Evolutionary conservation across 1,140 invertebrate species (phyloP), one percentile per base, ranked within the genome.

Genomic region (Microvelia longipes): DNA sequence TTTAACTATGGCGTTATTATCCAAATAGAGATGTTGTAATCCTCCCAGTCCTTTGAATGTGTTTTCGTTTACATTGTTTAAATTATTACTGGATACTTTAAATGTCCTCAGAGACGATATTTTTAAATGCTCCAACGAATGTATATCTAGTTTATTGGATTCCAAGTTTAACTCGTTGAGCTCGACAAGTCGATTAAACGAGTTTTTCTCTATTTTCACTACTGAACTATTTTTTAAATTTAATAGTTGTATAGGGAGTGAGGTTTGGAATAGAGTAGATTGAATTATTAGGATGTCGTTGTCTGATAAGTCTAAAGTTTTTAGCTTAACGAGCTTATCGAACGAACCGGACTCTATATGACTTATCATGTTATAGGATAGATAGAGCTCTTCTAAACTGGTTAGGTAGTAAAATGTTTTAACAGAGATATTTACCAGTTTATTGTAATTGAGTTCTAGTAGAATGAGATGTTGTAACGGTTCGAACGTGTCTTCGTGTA

Each of bases 401-500:
- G 84, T 81, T 61, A 91, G 78, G 69, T 89, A 87, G 1, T 84
- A 83, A 77, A 90, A 90, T 50, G 82, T 83, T 72, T 80, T 79
- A 35, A 84, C 83, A 1, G 82, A 85, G 69, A 93, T 80, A 73
- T 85, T 82, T 68, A 77, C 81, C 29, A 93, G 75, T 66, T 83
- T 83, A 79, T 94, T 94, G 74, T 85, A 84, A 75, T 89, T 91
- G 61, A 93, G 76, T 73, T 93, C 90, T 68, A 94, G 81, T 75
- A 87, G 91, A 74, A 88, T 88, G 26, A 94, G 78, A 28, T 85
- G 85, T 73, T 86, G 85, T 81, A 94, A 85, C 2, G 86, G 85
- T 73, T 84, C 83, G 77, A 94, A 94, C 14, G 90, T 86, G 27
- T 84, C 85, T 75, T 90, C 86, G 77, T 93, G 90, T 73, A 94